These are phyloP conservation scores for Mustela lutreola DNA, from an alignment of 2,113 vertebrate genomes.

Conservation along the genomic window DNA sequence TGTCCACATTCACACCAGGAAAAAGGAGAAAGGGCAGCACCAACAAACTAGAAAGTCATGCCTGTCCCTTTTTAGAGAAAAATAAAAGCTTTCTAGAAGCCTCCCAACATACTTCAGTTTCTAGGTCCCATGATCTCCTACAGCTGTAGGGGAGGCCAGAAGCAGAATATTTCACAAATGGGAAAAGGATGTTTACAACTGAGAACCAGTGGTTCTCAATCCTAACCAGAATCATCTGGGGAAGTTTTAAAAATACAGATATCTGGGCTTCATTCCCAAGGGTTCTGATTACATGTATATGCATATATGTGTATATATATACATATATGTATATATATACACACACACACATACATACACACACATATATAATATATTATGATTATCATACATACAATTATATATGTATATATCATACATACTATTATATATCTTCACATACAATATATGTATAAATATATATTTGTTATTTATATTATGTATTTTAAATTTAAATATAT, in stretches of 20 bases:
- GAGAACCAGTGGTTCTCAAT: background rate
- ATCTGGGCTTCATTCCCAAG: background rate
- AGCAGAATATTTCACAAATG: background rate
- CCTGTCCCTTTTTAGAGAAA: background rate
- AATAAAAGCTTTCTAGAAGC: background rate
- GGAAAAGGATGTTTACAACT: background rate
- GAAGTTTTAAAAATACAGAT: background rate
- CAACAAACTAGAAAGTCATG: background rate
- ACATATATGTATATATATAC: too few relatives aligned
- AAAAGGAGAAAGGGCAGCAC: background rate
- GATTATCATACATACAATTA: background rate
- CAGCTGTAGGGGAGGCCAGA: background rate
- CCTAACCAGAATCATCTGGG: background rate
- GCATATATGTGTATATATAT: background rate
- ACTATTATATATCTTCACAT: background rate
- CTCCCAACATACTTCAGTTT: background rate
- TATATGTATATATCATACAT: background rate
- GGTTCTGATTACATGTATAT: background rate
- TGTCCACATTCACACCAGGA: background rate
- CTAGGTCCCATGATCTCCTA: background rate
- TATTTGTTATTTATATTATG: background rate
- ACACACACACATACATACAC: background rate
- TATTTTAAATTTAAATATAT: background rate
- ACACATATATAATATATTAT: background rate
- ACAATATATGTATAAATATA: background rate